These are phyloP conservation scores for Kryphioiulus occultus DNA, from an alignment of 2,888 invertebrate species.

Conservation along the genomic window DNA sequence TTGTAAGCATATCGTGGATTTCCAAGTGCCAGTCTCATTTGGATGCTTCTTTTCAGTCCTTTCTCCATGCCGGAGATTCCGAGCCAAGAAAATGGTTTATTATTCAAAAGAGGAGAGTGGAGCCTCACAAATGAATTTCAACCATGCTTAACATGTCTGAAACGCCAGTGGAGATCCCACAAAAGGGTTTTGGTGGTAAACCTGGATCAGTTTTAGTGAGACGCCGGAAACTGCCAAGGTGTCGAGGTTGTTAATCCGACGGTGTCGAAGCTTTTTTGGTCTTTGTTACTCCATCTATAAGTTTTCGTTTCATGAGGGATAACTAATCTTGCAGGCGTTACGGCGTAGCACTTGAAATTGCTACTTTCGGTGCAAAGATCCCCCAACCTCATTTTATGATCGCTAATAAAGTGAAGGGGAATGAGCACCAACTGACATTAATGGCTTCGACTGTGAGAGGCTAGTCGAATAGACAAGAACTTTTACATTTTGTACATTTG, in stretches of 20 bases:
- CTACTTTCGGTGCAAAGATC: constrained; percentile 6
- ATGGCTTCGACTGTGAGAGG: constrained; percentile 35
- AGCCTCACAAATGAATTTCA: neutral
- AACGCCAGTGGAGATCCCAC: neutral
- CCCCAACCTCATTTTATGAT: constrained; percentile 37
- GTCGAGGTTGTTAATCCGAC: constrained; percentile 22
- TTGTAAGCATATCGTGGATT: neutral
- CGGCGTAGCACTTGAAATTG: constrained; percentile 6
- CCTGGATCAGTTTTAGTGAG: constrained; percentile 3
- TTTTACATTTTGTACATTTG: constrained; percentile 36
- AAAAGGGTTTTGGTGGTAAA: neutral
- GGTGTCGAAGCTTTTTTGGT: neutral
- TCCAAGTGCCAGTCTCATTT: neutral
- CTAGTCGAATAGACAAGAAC: constrained; percentile 22
- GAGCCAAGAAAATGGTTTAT: neutral
- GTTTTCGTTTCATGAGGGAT: constrained; percentile 29
- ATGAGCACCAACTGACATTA: constrained; percentile 40
- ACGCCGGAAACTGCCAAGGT: neutral
- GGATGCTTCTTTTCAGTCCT: neutral
- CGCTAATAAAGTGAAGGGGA: constrained; percentile 27
- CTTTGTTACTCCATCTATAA: constrained; percentile 27
- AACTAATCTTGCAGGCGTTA: constrained; percentile 27
- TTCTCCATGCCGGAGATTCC: neutral
- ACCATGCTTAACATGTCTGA: neutral
- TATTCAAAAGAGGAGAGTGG: neutral